Base-by-base conservation (phyloP, 2,888 invertebrate species). In the Philereme transversata region DNA sequence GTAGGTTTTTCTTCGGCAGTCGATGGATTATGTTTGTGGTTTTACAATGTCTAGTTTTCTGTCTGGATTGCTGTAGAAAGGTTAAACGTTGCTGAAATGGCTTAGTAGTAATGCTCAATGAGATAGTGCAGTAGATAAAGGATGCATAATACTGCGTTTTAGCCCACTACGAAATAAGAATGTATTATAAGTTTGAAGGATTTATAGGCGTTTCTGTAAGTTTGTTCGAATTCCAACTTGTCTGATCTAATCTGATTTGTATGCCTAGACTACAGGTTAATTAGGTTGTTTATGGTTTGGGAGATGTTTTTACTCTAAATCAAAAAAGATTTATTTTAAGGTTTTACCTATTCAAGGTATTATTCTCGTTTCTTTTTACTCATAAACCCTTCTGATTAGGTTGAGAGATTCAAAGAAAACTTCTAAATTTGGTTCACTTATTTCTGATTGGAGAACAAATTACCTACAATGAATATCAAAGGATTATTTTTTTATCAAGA, bases 31-130 rank as follows among this genome's bases (percentile, higher is more conserved):
- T 43, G 40, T 47, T 7, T 4, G 40, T 49, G 64, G 45, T 65
- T 35, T 56, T 64, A 82, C 78, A 83, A 80, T 81, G 81, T 82
- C 81, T 85, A 83, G 82, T 82, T 84, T 81, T 83, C 82, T 79
- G 82, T 82, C 81, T 82, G 83, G 76, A 81, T 84, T 80, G 83
- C 78, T 74, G 74, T 72, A 79, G 71, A 84, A 82, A 83, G 86
- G 82, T 85, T 82, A 82, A 83, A 59, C 66, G 75, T 70, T 80
- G 80, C 75, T 81, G 71, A 79, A 82, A 78, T 73, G 74, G 55
- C 59, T 59, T 51, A 43, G 65, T 71, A 69, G 68, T 71, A 76
- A 74, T 67, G 73, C 72, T 71, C 74, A 73, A 79, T 76, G 76
- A 70, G 72, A 48, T 57, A 54, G 46, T 40, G 35, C 5, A 46